Evolutionary conservation across 2,888 invertebrate species (phyloP).

Genomic region (Athrips mouffetella): DNA sequence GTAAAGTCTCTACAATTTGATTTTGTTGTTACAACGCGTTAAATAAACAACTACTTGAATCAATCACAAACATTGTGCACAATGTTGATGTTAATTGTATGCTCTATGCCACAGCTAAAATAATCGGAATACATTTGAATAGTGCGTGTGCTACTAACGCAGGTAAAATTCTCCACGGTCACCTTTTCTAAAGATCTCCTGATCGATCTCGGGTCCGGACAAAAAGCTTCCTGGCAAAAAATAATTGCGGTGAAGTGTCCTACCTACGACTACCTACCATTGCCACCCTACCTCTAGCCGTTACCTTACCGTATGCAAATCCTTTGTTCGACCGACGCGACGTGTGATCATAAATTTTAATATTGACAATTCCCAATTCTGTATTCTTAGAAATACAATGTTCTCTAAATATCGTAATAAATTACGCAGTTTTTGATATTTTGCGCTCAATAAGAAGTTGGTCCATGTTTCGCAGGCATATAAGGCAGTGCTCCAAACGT

Average conservation of each 20-base stretch:
- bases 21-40: too few relatives aligned
- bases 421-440: not conserved
- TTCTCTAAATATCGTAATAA: not conserved
- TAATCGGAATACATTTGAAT: slow-evolving; percentile 8
- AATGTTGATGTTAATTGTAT: too few relatives aligned
- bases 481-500: not conserved
- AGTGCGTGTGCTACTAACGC: slow-evolving; percentile 1
- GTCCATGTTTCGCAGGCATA: too few relatives aligned
- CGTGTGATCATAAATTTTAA: slow-evolving; percentile 28
- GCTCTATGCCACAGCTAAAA: too few relatives aligned
- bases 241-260: slow-evolving; percentile 16
- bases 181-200: slow-evolving; percentile 19
- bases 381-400: slow-evolving; percentile 1
- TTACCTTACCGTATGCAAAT: slow-evolving; percentile 36
- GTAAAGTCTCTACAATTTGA: too few relatives aligned
- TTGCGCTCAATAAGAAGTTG: not conserved
- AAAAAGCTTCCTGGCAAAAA: slow-evolving; percentile 32
- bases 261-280: too few relatives aligned
- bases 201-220: slow-evolving; percentile 24
- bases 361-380: slow-evolving; percentile 14
- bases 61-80: too few relatives aligned
- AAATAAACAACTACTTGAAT: too few relatives aligned
- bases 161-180: slow-evolving; percentile 5
- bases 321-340: slow-evolving; percentile 29
- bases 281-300: too few relatives aligned